Base-by-base conservation (phyloP, 2,797 vertebrate genomes). In the Uromys caudimaculatus region DNA sequence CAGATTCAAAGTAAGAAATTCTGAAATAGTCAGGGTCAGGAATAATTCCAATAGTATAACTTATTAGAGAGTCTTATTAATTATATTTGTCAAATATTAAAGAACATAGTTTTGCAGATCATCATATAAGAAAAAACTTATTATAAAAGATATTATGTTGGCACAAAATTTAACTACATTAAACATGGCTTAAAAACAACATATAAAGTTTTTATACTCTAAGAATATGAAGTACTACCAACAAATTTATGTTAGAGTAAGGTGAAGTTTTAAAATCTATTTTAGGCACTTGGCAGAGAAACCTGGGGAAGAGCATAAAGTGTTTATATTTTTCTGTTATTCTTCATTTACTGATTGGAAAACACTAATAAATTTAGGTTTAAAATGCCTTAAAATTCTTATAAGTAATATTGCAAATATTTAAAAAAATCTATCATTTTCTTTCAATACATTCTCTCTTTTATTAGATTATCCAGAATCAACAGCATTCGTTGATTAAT, bases 1-100 rank as follows among this genome's bases (percentile, higher is more conserved):
- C 44, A 47, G 44, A 8, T 93, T 81, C 41, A 81, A 90, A 94
- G 76, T 50, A 54, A 95, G 50, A 96, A 95, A 78, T 73, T 86
- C 23, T 62, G 29, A 38, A 92, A 77, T 89, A 93, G 11, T 73
- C 16, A 79, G 11, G 84, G 19, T 92, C 32, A 86, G 47, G 19
- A 95, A n/a, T 83, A 3, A 58, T 47, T 85, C 29, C 71, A 64
- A 69, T 35, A 94, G 3, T 16, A 89, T 21, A 87, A 32, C 50
- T 90, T 38, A 86, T 71, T 87, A 96, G 35, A 92, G 2, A 86
- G 11, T 9, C 3, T 17, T 75, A 77, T 54, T 69, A 69, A 29
- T 89, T 89, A 82, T 52, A 64, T 62, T 60, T 82, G 24, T 7
- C 32, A 90, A 92, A 85, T 21, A 47, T 92, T 35, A 83, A 94